Evolutionary conservation across 2,113 vertebrate species (phyloP).

Genomic region (Phasianus colchicus): DNA sequence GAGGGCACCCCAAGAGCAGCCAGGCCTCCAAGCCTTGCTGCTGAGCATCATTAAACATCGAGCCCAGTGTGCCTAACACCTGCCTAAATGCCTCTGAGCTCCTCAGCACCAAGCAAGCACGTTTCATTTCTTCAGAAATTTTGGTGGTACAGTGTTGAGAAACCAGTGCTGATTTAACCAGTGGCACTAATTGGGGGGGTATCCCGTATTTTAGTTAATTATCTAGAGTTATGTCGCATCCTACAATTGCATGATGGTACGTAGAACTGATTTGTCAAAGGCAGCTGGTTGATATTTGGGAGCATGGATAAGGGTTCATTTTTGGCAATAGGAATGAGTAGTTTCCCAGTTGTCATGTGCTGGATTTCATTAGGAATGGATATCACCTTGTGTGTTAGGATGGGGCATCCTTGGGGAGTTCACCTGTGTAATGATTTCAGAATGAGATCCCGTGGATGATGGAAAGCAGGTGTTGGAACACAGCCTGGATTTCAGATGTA

Average conservation of each 20-base stretch:
- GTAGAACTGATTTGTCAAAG: not conserved
- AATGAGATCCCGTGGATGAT: not conserved
- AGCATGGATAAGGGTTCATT: rapidly evolving
- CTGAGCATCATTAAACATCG: not conserved
- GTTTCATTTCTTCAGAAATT: rapidly evolving
- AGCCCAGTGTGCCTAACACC: not conserved
- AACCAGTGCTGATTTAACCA: not conserved
- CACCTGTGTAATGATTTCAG: not conserved
- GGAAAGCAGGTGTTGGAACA: not conserved
- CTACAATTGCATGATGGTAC: too few species aligned
- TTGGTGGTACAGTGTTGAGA: not conserved
- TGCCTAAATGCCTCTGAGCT: not conserved
- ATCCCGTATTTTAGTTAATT: not conserved
- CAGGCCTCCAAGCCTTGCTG: rapidly evolving
- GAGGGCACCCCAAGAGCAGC: not conserved
- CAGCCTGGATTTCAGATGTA: not conserved
- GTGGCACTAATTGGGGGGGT: not conserved
- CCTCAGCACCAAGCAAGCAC: not conserved
- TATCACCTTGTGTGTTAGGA: not conserved
- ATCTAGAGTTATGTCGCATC: not conserved
- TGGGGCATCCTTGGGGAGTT: not conserved
- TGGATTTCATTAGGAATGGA: not conserved
- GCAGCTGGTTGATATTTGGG: not conserved
- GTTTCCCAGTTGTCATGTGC: not conserved
- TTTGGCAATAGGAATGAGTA: too few species aligned